A percentile compares a stretch with the other conserved stretches of the same genome.
Evolutionary conservation across 2,888 invertebrate species (phyloP).

Genomic region (Mycalesis mineus): DNA sequence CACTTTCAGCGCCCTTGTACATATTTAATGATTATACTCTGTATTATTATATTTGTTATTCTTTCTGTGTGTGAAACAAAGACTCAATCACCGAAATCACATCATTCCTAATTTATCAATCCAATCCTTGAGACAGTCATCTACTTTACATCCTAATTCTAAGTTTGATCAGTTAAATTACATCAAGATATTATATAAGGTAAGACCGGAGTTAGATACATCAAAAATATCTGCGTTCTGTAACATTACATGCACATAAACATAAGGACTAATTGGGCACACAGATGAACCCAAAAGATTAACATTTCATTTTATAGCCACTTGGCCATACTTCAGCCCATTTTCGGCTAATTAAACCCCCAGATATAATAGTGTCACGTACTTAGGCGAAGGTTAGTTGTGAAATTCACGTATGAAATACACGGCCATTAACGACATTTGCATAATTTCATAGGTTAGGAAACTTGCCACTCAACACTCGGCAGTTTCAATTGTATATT

Average conservation of each 20-base stretch:
- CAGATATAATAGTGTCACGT: conserved; percentile 45
- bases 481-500: conserved; percentile 27
- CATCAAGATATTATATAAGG: background rate
- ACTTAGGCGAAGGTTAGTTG: conserved; percentile 37
- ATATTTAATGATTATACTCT: no score
- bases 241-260: background rate
- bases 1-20: no score
- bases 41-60: no score
- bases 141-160: no score
- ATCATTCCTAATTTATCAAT: no score
- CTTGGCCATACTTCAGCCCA: conserved; percentile 31
- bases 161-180: no score
- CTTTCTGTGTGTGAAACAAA: no score
- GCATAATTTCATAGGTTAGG: conserved; percentile 48
- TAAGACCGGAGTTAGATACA: background rate
- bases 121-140: no score
- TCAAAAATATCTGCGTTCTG: background rate
- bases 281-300: conserved; percentile 8
- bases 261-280: conserved; percentile 10
- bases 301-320: conserved; percentile 17
- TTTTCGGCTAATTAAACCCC: conserved; percentile 34
- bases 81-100: no score
- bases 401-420: conserved; percentile 45
- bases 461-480: conserved; percentile 38
- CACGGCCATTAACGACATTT: conserved; percentile 40